Conservation (phyloP, 2,888 invertebrate genomes). For the Lithophane ornitopus region DNA sequence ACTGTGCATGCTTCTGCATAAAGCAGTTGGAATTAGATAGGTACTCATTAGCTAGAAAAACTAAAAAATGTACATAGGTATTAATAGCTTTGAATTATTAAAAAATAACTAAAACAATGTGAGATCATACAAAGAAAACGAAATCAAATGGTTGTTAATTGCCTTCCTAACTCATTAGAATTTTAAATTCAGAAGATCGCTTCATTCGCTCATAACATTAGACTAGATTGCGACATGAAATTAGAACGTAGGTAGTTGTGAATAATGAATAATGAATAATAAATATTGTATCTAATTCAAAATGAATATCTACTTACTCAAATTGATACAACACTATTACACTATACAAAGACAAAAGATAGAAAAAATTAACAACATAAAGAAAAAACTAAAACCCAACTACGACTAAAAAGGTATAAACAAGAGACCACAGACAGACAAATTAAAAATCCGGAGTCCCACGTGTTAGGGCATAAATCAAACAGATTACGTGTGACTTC, state of each 20-base stretch:
- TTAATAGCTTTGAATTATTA: background rate
- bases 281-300: background rate
- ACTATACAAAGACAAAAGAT: background rate
- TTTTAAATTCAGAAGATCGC: constrained; percentile 23
- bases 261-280: background rate
- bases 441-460: too few species aligned
- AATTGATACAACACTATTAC: background rate
- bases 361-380: background rate
- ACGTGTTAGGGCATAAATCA: too few species aligned
- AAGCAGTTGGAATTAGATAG: background rate
- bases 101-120: background rate
- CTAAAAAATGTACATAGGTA: background rate
- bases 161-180: constrained; percentile 12
- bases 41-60: background rate
- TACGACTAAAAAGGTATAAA: too few species aligned
- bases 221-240: background rate
- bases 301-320: background rate
- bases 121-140: constrained; percentile 5
- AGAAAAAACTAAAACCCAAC: too few species aligned
- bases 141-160: background rate
- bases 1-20: background rate
- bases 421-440: too few species aligned
- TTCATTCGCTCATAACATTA: background rate
- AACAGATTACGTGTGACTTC: too few species aligned
- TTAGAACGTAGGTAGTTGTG: background rate